Conservation (phyloP, 1,140 invertebrate genomes). For the Bicyclus anynana region DNA sequence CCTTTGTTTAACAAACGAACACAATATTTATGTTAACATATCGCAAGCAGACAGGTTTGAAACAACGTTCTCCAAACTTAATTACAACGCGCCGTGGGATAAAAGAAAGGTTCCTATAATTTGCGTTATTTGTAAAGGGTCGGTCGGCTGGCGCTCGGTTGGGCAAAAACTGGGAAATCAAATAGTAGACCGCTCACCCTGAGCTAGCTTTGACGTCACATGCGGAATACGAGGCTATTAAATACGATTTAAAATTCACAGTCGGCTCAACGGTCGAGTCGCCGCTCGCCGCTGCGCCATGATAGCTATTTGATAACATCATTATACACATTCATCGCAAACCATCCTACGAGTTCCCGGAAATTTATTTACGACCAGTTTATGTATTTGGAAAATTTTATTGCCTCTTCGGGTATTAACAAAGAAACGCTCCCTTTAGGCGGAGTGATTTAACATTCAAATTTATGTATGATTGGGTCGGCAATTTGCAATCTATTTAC, state of each 20-base stretch:
- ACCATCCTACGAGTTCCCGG: constrained; percentile 30
- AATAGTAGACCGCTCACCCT: constrained; percentile 40
- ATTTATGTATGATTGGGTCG: constrained; percentile 23
- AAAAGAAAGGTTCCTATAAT: constrained; percentile 18
- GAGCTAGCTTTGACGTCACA: constrained; percentile 50
- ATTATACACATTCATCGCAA: constrained; percentile 52
- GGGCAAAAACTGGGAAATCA: constrained; percentile 40
- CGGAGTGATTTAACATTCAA: constrained; percentile 25
- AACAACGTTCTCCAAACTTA: constrained; percentile 58
- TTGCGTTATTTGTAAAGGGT: constrained; percentile 5
- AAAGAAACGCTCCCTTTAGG: constrained; percentile 15
- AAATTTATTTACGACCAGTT: constrained; percentile 24
- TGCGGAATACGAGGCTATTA: constrained; percentile 46
- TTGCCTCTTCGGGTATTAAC: constrained; percentile 6
- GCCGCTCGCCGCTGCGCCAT: constrained; percentile 43
- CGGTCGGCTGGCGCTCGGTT: constrained; percentile 1
- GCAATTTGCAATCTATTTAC: constrained; percentile 28
- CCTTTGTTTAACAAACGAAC: constrained; percentile 66
- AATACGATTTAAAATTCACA: constrained; percentile 75
- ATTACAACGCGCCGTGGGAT: constrained; percentile 39
- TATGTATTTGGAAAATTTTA: constrained; percentile 14
- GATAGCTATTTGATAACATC: constrained; percentile 59
- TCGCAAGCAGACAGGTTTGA: constrained; percentile 55
- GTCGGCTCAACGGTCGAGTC: constrained; percentile 55
- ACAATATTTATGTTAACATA: constrained; percentile 69